Evolutionary conservation across 2,888 invertebrate species (phyloP), one percentile per base, ranked within the genome.

Genomic region (Tenthredo mesomela): DNA sequence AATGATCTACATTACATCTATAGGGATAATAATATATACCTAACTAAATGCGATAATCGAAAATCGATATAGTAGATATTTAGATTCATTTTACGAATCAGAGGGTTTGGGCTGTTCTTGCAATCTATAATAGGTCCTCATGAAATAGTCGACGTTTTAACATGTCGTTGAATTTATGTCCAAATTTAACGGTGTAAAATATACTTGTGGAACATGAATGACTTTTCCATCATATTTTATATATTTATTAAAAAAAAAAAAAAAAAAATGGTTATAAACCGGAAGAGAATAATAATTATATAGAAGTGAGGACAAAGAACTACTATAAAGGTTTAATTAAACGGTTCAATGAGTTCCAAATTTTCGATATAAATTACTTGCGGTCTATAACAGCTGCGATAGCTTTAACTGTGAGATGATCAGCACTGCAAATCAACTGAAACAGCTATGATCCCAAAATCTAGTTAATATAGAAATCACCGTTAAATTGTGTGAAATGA

Each of bases 311-410:
- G 43, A 73, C 71, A 43, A 37, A 73, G 43, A 73, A 43, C 67
- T 18, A 43, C 67, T 18, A 6, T 18, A 6, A 33, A 33, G 67
- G 50, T 58, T 80, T 80, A 21, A 80, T 58, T 80, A 80, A 58
- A n/a, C 80, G 80, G 40, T 80, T 37, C 40, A 21, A 80, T 12
- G 80, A 37, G 37, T 40, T 43, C 15, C 7, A 29, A 80, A 40
- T 80, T 80, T 61, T 80, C 12, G 15, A 80, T 37, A 7, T 80
- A 33, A 54, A 77, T 77, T 33, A 40, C 43, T 43, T 21, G 47
- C 77, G 77, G 77, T 50, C 10, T 71, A 29, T 29, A 43, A 18
- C 75, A 77, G n/a, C 67, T 67, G 33, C 5, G 4, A 33, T 33
- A n/a, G n/a, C n/a, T n/a, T 5, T 25, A 18, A 2, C 5, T 67